phyloP scores from a whole-genome alignment of 2,888 invertebrate genomes.

The Idaea aversata region DNA sequence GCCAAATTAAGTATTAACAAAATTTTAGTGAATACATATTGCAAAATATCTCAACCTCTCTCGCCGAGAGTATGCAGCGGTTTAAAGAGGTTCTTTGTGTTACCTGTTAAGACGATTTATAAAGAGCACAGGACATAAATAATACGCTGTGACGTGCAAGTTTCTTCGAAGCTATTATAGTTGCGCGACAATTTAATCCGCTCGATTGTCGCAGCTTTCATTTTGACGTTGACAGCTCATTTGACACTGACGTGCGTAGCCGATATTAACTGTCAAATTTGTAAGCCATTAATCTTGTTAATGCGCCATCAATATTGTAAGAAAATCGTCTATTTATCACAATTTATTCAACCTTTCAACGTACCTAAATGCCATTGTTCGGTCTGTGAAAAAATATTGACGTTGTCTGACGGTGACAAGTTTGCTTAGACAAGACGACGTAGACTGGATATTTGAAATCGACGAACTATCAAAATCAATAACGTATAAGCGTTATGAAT shows the following conservation, averaged over 20 bases:
- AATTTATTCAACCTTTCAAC: background rate
- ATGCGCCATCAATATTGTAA: background rate
- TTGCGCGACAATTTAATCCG: no score
- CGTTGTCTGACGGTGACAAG: background rate
- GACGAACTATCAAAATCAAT: background rate
- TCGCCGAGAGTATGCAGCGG: background rate
- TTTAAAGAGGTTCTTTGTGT: background rate
- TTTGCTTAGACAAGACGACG: background rate
- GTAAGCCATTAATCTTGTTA: background rate
- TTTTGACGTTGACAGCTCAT: background rate
- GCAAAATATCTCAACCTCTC: background rate
- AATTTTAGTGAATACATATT: background rate
- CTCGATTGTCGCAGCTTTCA: background rate
- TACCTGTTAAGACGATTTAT: background rate
- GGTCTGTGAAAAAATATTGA: background rate
- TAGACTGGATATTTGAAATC: background rate
- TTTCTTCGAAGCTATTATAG: no score
- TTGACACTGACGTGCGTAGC: background rate
- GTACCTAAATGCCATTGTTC: background rate
- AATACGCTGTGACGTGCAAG: no score
- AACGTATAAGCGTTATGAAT: no score
- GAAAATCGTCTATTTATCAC: background rate
- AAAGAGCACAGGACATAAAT: background rate
- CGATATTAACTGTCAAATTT: background rate
- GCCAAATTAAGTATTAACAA: background rate